phyloP scores from a whole-genome alignment of 2,888 invertebrate genomes.

The Thera obeliscata region DNA sequence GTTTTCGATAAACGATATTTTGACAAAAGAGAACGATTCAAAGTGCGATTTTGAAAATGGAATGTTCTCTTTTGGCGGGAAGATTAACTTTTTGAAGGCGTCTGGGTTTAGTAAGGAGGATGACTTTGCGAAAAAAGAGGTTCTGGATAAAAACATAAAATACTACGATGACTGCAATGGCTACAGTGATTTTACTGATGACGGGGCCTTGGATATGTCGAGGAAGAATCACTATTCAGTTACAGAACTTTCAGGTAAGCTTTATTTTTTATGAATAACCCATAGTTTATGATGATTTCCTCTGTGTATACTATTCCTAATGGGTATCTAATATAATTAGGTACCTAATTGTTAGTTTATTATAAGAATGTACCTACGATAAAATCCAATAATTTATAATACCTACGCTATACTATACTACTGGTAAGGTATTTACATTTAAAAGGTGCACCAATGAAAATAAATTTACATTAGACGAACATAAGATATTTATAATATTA shows the following conservation, averaged over 20 bases:
- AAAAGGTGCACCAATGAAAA: too few species aligned
- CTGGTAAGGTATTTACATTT: too few species aligned
- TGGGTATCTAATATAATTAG: too few species aligned
- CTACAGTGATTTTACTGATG: slow-evolving; percentile 70
- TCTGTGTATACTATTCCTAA: too few species aligned
- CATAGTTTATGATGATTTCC: neutral
- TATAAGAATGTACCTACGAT: too few species aligned
- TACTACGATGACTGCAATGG: slow-evolving; percentile 73
- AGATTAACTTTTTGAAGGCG: slow-evolving; percentile 67
- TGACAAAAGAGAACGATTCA: slow-evolving; percentile 83
- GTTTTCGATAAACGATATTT: slow-evolving; percentile 89
- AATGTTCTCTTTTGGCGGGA: slow-evolving; percentile 75
- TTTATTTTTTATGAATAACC: neutral
- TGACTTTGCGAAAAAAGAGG: slow-evolving; percentile 68
- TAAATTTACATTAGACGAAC: too few species aligned
- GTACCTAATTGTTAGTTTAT: too few species aligned
- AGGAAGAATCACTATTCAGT: slow-evolving; percentile 76
- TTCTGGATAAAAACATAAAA: slow-evolving; percentile 68
- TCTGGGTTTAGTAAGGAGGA: slow-evolving; percentile 60
- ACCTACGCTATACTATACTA: too few species aligned
- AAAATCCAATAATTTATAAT: too few species aligned
- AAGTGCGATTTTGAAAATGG: slow-evolving; percentile 76
- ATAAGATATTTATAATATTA: too few species aligned
- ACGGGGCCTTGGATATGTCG: slow-evolving; percentile 80
- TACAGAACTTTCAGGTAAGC: slow-evolving; percentile 76